Evolutionary conservation across 2,113 vertebrate genomes (phyloP), one percentile per base, ranked within the genome.

Genomic region (Phaethornis superciliosus): DNA sequence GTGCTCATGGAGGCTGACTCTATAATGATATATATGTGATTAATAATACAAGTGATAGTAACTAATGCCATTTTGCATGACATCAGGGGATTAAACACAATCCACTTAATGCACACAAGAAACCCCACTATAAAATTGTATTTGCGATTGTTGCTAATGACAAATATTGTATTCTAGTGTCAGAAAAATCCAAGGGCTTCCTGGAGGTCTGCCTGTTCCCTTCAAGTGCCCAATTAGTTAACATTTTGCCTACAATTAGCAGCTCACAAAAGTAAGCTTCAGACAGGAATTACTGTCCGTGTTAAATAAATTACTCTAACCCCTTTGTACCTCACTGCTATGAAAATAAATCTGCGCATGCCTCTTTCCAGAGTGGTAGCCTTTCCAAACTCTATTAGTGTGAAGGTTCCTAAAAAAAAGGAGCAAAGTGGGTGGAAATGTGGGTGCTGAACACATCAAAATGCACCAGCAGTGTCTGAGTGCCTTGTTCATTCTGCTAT

Each of bases 201-300:
- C 90, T 90, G 7, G 3, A 90, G 64, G 44, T 81, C 69, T 94
- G 77, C 56, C 69, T 84, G 10, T 68, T 95, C 60, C 74, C 83
- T 69, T 90, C 69, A 89, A 94, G 93, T 79, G 87, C 15, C 24
- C 12, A 81, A 72, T 90, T 90, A 96, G 94, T 78, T 86, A 94
- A 22, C 64, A 64, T 88, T 93, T 95, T 95, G 40, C 65, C 69
- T 93, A 76, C 69, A 93, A 89, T 51, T 89, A 90, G 56, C 49
- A 64, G 52, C 90, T 95, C 24, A 79, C n/a, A 68, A 60, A 92
- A 72, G 49, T 64, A 90, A 88, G 40, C 40, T 67, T 89, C 65
- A 65, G 35, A 81, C 56, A 65, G 44, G 40, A 47, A 81, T 78
- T 94, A 76, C 69, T 94, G 69, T 52, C 58, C 1, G 0, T 52